Conservation (phyloP, 2,888 invertebrate species). For the Cancer borealis region DNA sequence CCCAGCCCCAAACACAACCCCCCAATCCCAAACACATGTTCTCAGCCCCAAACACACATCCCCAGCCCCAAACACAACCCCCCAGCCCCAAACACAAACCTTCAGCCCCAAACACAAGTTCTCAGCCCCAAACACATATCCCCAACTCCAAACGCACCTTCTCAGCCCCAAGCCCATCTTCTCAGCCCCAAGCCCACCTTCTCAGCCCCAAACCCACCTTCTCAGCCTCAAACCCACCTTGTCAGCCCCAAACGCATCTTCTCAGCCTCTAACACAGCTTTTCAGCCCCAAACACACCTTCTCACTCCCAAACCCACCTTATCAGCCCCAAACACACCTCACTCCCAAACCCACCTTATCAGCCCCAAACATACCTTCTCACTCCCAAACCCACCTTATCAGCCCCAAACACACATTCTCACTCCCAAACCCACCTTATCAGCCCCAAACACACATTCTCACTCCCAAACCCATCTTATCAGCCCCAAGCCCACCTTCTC, state of each 20-base stretch:
- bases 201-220: background rate
- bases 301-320: too few relatives aligned
- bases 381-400: background rate
- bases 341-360: background rate
- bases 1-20: background rate
- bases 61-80: background rate
- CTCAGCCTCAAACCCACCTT: background rate
- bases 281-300: background rate
- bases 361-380: background rate
- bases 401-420: background rate
- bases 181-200: background rate
- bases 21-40: background rate
- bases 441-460: background rate
- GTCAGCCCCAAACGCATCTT: background rate
- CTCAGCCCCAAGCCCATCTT: background rate
- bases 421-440: background rate
- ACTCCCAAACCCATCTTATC: background rate
- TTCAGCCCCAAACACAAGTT: background rate
- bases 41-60: background rate
- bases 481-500: background rate
- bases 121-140: too few relatives aligned
- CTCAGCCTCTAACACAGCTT: background rate
- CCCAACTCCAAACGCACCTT: background rate
- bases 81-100: too few relatives aligned
- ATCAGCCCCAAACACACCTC: background rate